phyloP scores from a whole-genome alignment of 2,113 vertebrate genomes.

The Patagioenas fasciata region DNA sequence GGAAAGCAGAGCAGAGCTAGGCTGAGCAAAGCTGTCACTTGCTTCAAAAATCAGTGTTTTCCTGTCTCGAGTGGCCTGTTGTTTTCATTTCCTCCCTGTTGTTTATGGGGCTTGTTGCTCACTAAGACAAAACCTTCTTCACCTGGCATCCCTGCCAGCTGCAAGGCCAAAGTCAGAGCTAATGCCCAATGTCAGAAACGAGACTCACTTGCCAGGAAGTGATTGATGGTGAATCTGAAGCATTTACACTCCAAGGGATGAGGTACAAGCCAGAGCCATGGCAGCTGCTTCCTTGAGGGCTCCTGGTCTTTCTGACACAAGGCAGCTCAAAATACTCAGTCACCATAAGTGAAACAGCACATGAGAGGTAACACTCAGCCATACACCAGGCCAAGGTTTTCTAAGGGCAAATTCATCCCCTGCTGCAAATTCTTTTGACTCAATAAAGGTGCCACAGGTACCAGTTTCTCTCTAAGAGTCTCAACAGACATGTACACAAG shows the following conservation, averaged over 20 bases:
- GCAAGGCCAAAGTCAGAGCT: background rate
- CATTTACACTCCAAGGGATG: background rate
- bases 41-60: background rate
- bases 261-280: background rate
- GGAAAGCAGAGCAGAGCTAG: background rate
- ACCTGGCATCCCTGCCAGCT: background rate
- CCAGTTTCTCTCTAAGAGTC: background rate
- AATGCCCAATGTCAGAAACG: no score
- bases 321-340: background rate
- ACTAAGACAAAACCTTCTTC: background rate
- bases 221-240: background rate
- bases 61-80: background rate
- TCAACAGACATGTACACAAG: background rate
- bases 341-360: background rate
- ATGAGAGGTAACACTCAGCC: background rate
- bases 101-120: background rate
- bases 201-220: background rate
- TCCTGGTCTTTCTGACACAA: no score
- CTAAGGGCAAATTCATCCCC: background rate
- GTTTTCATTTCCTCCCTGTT: background rate
- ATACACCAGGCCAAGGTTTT: background rate
- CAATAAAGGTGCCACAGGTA: background rate
- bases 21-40: background rate
- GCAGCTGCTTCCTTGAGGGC: background rate
- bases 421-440: background rate